phyloP scores from a whole-genome alignment of 1,140 invertebrate genomes.

The Pentalonia nigronervosa region DNA sequence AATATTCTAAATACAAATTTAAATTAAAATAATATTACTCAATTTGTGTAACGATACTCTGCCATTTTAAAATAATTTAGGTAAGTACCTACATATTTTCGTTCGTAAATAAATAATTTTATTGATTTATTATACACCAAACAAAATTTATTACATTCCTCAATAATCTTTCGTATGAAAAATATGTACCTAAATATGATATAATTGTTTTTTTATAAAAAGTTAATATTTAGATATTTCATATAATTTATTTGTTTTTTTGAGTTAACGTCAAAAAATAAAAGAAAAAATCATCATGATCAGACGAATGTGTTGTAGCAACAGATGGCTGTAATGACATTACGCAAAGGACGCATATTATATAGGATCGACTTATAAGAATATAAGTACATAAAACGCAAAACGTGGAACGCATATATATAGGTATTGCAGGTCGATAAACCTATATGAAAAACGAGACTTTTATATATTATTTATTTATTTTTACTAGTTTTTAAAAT shows the following conservation, averaged over 20 bases:
- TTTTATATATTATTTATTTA: constrained; percentile 19
- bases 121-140: background rate
- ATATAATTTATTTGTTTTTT: background rate
- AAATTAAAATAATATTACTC: background rate
- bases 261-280: background rate
- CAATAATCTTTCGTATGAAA: background rate
- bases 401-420: constrained; percentile 11
- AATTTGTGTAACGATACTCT: background rate
- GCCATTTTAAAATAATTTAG: background rate
- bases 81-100: too few species aligned
- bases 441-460: background rate
- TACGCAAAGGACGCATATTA: background rate
- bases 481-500: constrained; percentile 17
- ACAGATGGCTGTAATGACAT: constrained; percentile 41
- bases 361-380: background rate
- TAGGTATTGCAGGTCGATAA: constrained; percentile 10
- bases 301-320: background rate
- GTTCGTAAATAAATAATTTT: too few species aligned
- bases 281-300: background rate
- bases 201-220: background rate
- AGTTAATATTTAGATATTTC: background rate
- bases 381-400: constrained; percentile 16
- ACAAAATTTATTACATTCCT: background rate
- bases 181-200: background rate
- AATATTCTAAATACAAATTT: background rate